Evolutionary conservation across 1,140 invertebrate genomes (phyloP), one percentile per base, ranked within the genome.

Genomic region (Metaphire vulgaris): DNA sequence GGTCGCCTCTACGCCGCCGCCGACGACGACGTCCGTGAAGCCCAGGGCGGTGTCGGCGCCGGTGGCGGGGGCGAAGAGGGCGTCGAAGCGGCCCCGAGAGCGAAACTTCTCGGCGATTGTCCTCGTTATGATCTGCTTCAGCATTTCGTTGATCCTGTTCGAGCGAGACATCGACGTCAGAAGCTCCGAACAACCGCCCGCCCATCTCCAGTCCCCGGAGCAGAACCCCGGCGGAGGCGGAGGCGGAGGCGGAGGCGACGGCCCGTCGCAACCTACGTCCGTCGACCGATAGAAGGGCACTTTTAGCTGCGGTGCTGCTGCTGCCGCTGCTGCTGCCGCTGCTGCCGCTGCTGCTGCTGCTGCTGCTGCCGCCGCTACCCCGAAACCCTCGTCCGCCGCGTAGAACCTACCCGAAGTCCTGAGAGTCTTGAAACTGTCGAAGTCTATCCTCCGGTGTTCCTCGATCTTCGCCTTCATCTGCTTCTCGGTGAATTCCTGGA

Each of bases 91-190:
- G 6, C 41, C n/a, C n/a, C n/a, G 81, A 26, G 85, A 92, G 89
- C 83, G 92, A 83, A 94, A 92, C 84, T 93, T 94, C 80, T 94
- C 91, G 84, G 91, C 92, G 80, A 95, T 95, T 82, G 92, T 93
- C 83, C 93, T 93, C 70, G 92, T 92, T 81, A 96, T 95, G 78
- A 94, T 93, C 82, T 91, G 90, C 80, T 89, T 90, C 72, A 91
- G 88, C 1, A 84, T 83, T 34, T 89, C 88, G 31, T 87, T 86
- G 77, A 87, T 85, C 72, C 80, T 81, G 33, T 81, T 81, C 31
- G 79, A 64, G 64, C 72, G 33, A 30, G 32, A 29, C 33, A 28
- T 41, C 2, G 21, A 16, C 26, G 15, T 32, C 31, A 76, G 66
- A 33, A 56, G 75, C 26, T 69, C 32, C 26, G n/a, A 6, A 30